phyloP scores from a whole-genome alignment of 2,888 invertebrate genomes.

The Trichopoda pennipes region DNA sequence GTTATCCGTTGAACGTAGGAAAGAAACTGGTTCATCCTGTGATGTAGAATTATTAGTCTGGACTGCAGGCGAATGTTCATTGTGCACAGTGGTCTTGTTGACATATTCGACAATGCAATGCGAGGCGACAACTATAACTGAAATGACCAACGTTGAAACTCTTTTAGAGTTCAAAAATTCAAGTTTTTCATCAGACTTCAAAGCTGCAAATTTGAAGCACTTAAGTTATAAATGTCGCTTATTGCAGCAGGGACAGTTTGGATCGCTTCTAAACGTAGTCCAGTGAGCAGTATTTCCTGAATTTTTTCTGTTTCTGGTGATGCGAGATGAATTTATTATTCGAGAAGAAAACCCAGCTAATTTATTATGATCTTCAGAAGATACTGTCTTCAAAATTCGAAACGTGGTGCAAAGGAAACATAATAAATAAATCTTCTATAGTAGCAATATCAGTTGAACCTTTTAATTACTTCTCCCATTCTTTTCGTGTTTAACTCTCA shows the following conservation, averaged over 20 bases:
- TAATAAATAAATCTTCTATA: too few species aligned
- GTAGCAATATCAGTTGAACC: too few species aligned
- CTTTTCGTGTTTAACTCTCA: too few species aligned
- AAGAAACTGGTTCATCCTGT: neutral
- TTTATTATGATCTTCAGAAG: too few species aligned
- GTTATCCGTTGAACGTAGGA: neutral
- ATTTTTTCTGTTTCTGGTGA: too few species aligned
- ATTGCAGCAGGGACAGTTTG: slow-evolving; percentile 40
- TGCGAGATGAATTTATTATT: too few species aligned
- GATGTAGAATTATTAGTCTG: neutral
- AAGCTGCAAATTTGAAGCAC: slow-evolving; percentile 51
- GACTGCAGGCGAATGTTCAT: neutral
- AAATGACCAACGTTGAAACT: slow-evolving; percentile 34
- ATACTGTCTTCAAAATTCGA: too few species aligned
- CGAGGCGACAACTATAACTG: slow-evolving; percentile 4
- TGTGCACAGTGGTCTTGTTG: slow-evolving; percentile 22
- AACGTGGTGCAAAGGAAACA: too few species aligned
- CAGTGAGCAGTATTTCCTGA: too few species aligned
- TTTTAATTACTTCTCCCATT: too few species aligned
- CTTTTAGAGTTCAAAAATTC: slow-evolving; percentile 1
- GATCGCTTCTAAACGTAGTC: neutral
- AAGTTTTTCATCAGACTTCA: slow-evolving; percentile 20
- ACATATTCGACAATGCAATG: slow-evolving; percentile 15
- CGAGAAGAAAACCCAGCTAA: too few species aligned
- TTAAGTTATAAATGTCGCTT: slow-evolving; percentile 35